Base-by-base conservation (phyloP, 2,797 vertebrate species). In the Fistularia tabacaria region DNA sequence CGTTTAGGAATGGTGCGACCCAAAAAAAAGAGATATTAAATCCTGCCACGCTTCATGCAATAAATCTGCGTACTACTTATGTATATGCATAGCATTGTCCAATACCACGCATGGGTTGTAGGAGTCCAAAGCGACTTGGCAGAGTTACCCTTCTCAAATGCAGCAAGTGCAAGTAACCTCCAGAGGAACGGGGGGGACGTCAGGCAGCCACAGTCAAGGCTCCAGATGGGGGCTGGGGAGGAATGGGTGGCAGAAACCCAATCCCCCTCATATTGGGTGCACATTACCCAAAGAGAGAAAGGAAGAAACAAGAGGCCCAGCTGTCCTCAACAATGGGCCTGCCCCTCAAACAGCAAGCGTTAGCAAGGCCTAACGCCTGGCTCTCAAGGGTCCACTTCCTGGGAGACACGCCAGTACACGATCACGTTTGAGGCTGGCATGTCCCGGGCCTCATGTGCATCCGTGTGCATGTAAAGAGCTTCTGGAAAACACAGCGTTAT, bases 261-360 rank as follows among this genome's bases (percentile, higher is more conserved):
- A 91, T 90, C 85, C 81, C 25, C 79, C 77, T 84, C 82, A 81
- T 88, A 81, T 85, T 85, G 82, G 82, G 81, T 87, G 86, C 87
- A 84, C 84, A 80, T 78, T 74, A 74, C 84, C 84, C 82, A 85
- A 68, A 77, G 84, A 85, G 83, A 85, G 76, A 86, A 76, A 76
- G 80, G 63, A 71, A 84, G 74, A 83, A 86, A 90, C 84, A 88
- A 87, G 89, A 89, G 87, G 83, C 82, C 88, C 91, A 91, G 89
- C 89, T 92, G 90, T 91, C 90, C 83, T 77, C 64, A 85, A 91
- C 90, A 91, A 91, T 90, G 86, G 87, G 77, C 69, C 81, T 79
- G 62, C 81, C 76, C 76, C 81, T 75, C 78, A 77, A 25, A 66
- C 78, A 79, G 71, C 81, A 70, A 76, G 55, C 54, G 52, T 77